A percentile compares a stretch with the other conserved stretches of the same genome.
Evolutionary conservation across 1,140 invertebrate species (phyloP).

Genomic region (Metopolophium dirhodum): DNA sequence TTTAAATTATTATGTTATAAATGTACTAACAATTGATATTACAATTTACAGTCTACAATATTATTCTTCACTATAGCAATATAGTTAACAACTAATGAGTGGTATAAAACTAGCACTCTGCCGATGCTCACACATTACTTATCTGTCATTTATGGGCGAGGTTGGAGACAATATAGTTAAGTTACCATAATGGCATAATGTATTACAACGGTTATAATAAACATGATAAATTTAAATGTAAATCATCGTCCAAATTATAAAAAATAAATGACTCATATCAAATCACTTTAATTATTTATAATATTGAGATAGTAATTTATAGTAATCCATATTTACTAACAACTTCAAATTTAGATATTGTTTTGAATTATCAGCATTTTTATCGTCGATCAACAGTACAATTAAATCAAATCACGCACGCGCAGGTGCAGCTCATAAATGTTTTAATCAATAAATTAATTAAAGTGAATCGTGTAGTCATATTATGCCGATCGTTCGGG

Average conservation of each 20-base stretch:
- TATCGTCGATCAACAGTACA: neutral
- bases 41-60: neutral
- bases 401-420: neutral
- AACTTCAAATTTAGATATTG: neutral
- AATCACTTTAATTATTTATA: neutral
- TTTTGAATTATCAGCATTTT: neutral
- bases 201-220: neutral
- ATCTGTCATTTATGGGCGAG: conserved; percentile 33
- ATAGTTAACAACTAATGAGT: neutral
- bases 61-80: conserved; percentile 1
- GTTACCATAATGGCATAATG: neutral
- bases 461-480: neutral
- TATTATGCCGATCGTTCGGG: neutral
- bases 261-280: neutral
- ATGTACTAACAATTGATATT: neutral
- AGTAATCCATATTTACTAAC: neutral
- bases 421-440: neutral
- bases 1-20: neutral
- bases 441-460: neutral
- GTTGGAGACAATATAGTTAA: neutral
- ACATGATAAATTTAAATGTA: neutral
- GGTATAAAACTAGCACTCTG: neutral
- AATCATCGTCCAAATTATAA: neutral
- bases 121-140: neutral
- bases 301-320: neutral